Conservation (phyloP, 2,797 vertebrate genomes). For the Falco novaeseelandiae region DNA sequence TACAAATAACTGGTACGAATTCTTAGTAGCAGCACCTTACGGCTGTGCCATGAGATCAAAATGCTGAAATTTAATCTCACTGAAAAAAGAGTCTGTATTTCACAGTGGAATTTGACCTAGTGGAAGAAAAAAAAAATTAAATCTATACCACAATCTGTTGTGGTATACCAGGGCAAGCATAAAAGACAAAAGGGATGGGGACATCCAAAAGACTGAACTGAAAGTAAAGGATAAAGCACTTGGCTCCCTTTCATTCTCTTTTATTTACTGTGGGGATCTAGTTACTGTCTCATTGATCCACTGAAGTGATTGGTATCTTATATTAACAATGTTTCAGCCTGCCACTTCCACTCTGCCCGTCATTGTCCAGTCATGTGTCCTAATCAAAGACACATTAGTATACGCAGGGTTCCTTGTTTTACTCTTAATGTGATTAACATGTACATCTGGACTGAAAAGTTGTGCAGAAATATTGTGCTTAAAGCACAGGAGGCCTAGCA, state of each 20-base stretch:
- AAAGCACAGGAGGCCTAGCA: slow-evolving; percentile 59
- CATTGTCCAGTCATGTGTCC: not conserved
- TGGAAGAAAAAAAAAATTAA: not conserved
- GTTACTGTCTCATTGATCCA: not conserved
- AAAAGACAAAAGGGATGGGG: not conserved
- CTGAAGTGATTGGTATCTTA: not conserved
- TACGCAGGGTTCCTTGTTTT: not conserved
- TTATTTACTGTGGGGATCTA: not conserved
- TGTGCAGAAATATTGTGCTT: slow-evolving; percentile 40
- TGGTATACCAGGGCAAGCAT: not conserved
- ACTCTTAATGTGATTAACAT: slow-evolving; percentile 27
- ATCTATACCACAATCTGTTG: not conserved
- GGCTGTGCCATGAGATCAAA: not conserved
- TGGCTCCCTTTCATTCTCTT: not conserved
- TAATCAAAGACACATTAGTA: not conserved
- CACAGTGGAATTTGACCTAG: not conserved
- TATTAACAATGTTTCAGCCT: not conserved
- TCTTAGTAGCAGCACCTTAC: not conserved
- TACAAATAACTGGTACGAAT: not conserved
- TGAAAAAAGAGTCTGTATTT: not conserved
- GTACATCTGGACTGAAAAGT: slow-evolving; percentile 5
- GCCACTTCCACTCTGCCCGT: not conserved
- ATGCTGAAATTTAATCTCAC: not conserved
- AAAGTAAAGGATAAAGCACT: not conserved
- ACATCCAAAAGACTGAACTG: not conserved